These are phyloP conservation scores for Gymnothorax javanicus DNA, from an alignment of 2,797 vertebrate genomes.

Conservation along the genomic window DNA sequence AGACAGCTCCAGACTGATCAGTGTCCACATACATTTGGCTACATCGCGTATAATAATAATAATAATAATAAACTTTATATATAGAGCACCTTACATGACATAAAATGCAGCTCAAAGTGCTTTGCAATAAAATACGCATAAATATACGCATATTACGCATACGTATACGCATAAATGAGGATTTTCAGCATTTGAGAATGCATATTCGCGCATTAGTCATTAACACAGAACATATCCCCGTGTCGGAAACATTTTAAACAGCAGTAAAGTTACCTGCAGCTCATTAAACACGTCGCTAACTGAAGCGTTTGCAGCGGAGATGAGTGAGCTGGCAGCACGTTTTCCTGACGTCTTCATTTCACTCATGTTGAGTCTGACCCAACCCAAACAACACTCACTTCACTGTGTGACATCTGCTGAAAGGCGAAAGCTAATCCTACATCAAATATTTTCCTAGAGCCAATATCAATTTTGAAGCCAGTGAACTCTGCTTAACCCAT, in stretches of 20 bases:
- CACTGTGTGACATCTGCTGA: no score
- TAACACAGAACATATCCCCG: not conserved
- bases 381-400: not conserved
- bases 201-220: no score
- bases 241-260: not conserved
- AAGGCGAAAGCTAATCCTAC: not conserved
- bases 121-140: no score
- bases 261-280: not conserved
- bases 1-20: no score
- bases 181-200: not conserved
- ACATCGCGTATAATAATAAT: no score
- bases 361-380: not conserved
- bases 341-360: not conserved
- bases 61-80: no score
- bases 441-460: not conserved
- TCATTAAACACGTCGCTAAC: not conserved
- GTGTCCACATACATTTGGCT: no score
- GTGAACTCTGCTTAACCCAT: constrained; percentile 5
- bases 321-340: not conserved
- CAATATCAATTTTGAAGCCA: not conserved
- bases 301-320: not conserved
- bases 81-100: no score
- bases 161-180: not conserved
- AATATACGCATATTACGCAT: no score
- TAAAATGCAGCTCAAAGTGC: no score